These are phyloP conservation scores for Arizona elegans DNA, from an alignment of 2,113 vertebrate species.

Conservation along the genomic window DNA sequence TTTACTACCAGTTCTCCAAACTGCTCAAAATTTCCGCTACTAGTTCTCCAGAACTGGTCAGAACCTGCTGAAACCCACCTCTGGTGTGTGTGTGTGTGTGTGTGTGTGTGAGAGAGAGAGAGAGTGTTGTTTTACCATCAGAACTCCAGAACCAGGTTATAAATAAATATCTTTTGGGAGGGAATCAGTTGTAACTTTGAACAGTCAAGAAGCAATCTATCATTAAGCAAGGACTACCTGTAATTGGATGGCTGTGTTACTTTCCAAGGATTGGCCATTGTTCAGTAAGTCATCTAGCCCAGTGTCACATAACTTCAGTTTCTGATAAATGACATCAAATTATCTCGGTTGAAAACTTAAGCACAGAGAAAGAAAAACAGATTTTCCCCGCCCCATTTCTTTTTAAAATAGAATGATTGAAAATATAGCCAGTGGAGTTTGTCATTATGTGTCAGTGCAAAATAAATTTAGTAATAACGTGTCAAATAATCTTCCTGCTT, in stretches of 20 bases:
- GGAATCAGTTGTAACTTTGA: background rate
- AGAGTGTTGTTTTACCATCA: too few species aligned
- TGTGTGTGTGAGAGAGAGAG: too few species aligned
- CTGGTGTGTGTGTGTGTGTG: too few species aligned
- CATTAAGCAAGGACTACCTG: background rate
- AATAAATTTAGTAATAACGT: conserved; percentile 24
- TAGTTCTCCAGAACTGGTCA: too few species aligned
- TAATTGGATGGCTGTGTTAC: background rate
- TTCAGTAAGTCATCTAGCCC: background rate
- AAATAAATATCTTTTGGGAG: background rate
- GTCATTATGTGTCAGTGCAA: conserved; percentile 6
- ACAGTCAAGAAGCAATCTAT: background rate
- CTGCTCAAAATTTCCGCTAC: too few species aligned
- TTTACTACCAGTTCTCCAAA: too few species aligned
- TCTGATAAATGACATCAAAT: background rate
- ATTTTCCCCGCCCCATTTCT: background rate
- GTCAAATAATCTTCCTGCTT: background rate
- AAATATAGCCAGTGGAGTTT: conserved; percentile 19
- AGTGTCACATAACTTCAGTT: background rate
- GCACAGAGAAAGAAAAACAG: background rate
- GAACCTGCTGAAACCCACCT: too few species aligned
- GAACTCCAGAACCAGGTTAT: background rate
- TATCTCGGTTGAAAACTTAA: conserved; percentile 14
- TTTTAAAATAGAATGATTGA: background rate
- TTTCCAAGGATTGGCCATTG: fast-evolving